Evolutionary conservation across 2,113 vertebrate genomes (phyloP).

Genomic region (Archilochus colubris): DNA sequence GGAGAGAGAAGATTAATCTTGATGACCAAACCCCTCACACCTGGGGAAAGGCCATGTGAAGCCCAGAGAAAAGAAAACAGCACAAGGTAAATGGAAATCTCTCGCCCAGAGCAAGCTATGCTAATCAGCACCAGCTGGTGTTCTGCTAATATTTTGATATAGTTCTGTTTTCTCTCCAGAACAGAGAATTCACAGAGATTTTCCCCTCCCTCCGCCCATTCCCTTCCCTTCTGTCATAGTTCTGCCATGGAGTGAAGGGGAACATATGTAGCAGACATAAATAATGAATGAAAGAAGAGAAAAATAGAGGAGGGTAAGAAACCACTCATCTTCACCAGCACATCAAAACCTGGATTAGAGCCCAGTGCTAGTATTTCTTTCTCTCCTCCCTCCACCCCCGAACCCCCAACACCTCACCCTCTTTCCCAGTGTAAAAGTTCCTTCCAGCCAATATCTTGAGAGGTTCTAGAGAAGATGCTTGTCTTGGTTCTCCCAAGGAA

Average conservation of each 20-base stretch:
- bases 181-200: not conserved
- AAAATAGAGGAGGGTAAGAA: not conserved
- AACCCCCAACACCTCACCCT: not conserved
- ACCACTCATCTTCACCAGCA: not conserved
- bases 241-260: not conserved
- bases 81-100: conserved; percentile 5
- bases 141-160: conserved; percentile 50
- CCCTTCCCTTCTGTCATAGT: not conserved
- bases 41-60: not conserved
- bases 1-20: not conserved
- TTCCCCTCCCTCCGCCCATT: not conserved
- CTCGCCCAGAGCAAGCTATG: not conserved
- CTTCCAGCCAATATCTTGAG: not conserved
- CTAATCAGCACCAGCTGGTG: not conserved
- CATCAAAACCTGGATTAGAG: not conserved
- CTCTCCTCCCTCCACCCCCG: not conserved
- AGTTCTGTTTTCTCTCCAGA: conserved; percentile 35
- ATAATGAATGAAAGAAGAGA: not conserved
- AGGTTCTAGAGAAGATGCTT: not conserved
- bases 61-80: not conserved
- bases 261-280: not conserved
- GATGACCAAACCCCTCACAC: not conserved
- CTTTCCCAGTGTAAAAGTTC: not conserved
- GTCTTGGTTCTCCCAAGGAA: not conserved
- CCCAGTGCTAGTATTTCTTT: not conserved